Conservation (phyloP, 2,113 vertebrate genomes). For the Acinonyx jubatus region DNA sequence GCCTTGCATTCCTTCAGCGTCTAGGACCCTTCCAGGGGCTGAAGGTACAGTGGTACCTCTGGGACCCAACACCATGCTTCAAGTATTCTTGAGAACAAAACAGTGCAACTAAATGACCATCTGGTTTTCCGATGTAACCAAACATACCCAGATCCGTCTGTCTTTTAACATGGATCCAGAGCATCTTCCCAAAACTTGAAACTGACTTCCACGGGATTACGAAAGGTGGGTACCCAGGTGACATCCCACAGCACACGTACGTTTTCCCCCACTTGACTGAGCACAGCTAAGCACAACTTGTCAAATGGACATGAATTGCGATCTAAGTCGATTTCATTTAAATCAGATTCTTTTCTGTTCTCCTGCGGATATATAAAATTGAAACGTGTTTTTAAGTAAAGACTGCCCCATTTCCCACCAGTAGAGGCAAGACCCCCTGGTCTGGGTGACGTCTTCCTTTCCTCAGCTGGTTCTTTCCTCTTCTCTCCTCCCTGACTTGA, state of each 20-base stretch:
- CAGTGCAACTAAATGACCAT: neutral
- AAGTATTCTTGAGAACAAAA: constrained; percentile 24
- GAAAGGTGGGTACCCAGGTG: neutral
- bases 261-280: neutral
- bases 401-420: neutral
- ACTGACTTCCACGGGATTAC: neutral
- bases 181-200: constrained; percentile 2
- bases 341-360: neutral
- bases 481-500: neutral
- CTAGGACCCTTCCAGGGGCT: neutral
- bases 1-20: neutral
- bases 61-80: neutral
- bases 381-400: neutral
- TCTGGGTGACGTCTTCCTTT: neutral
- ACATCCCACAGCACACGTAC: neutral
- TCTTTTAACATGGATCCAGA: neutral
- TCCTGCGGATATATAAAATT: neutral
- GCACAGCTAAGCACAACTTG: neutral
- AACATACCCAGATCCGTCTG: neutral
- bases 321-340: constrained; percentile 37
- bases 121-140: neutral
- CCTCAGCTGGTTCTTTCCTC: neutral
- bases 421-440: neutral
- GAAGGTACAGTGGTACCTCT: neutral
- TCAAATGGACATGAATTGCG: constrained; percentile 19